Percentiles rank a stretch among this genome's conserved stretches.
Conservation (phyloP, 1,140 invertebrate species). For the Trachelipus rathkii region DNA sequence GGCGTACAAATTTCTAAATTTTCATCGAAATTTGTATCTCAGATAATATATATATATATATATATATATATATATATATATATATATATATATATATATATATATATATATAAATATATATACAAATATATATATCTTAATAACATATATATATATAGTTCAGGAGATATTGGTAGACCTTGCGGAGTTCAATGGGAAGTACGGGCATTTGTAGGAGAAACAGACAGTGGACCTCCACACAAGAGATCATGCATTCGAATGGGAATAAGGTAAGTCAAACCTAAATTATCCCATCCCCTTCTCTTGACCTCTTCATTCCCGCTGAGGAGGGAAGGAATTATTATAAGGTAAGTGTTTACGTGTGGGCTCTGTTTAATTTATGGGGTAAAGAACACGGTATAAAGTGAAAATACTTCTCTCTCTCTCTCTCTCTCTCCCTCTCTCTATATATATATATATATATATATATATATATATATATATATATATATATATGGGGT, state of each 20-base stretch:
- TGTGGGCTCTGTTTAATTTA: no score
- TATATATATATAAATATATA: not conserved
- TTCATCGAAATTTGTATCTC: not conserved
- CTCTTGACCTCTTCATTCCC: no score
- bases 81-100: not conserved
- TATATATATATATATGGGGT: no score
- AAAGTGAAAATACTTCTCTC: no score
- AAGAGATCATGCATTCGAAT: conserved; percentile 71
- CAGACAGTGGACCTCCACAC: conserved; percentile 77
- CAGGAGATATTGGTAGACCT: conserved; percentile 53
- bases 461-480: no score
- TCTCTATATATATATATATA: no score
- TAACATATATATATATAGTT: not conserved
- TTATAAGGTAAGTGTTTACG: no score
- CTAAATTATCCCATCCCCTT: no score
- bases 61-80: conserved; percentile 9
- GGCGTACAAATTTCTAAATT: no score
- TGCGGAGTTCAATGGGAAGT: conserved; percentile 84
- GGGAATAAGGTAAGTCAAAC: conserved; percentile 29
- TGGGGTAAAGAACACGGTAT: no score
- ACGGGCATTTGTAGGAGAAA: conserved; percentile 76
- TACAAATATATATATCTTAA: not conserved
- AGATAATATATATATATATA: conserved; percentile 18
- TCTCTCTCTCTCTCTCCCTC: no score
- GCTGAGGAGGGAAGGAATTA: no score